Evolutionary conservation across 2,113 vertebrate species (phyloP), one percentile per base, ranked within the genome.

Genomic region (Catharus bicknelli): DNA sequence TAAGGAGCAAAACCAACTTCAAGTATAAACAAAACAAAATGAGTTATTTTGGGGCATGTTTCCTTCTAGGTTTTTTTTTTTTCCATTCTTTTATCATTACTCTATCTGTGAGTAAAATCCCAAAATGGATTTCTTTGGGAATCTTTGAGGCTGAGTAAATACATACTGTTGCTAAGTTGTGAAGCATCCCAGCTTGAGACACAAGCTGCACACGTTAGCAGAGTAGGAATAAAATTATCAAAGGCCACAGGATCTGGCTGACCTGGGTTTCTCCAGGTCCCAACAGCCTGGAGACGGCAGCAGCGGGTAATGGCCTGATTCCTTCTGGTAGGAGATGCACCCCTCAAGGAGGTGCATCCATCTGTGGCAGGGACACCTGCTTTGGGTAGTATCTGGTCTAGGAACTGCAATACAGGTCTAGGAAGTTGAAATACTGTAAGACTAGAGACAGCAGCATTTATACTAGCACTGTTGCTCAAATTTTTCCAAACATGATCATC

Each of bases 131-230:
- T 75, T 75, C 50, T 68, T n/a, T 22, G 40, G 40, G 47, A 70
- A 32, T 32, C 73, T 50, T 67, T 54, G 29, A 57, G 47, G 14
- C 19, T 83, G 16, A 77, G 51, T 66, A 85, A 76, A 76, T 81
- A 68, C 13, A 34, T 77, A 29, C 57, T 0, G 4, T 34, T 87
- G 30, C 78, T 57, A 83, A 58, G 30, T 17, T 94, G 59, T 70
- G 87, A 92, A 77, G 76, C 32, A 74, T 62, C 90, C 59, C 86
- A 86, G 34, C 34, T 79, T 6, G 48, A 10, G 3, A 78, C 32
- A 38, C 30, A 27, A 57, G 66, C 13, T 4, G 2, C 59, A 36
- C 7, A 4, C 0, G 0, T 64, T 64, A 83, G 29, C 27, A 42
- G 50, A 34, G 36, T 3, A n/a, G 50, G 67, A 83, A 26, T 64